phyloP scores from a whole-genome alignment of 2,113 vertebrate genomes.

The Pteronura brasiliensis region DNA sequence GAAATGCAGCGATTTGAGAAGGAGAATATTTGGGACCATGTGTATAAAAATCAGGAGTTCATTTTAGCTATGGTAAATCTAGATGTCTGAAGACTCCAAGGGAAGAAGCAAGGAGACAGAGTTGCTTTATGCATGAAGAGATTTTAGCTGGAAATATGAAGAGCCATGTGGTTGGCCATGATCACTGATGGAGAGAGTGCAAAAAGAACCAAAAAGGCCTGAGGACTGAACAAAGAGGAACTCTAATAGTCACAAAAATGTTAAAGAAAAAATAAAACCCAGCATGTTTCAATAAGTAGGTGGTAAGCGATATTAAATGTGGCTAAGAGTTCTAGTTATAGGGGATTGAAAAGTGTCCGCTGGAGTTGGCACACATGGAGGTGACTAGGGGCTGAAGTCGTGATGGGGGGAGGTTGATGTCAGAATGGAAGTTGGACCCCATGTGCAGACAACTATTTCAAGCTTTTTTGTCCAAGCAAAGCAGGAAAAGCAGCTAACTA shows the following conservation, averaged over 20 bases:
- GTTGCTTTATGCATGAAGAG: not conserved
- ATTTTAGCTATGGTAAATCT: not conserved
- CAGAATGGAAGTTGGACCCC: not conserved
- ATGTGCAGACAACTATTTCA: not conserved
- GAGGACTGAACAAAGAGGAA: not conserved
- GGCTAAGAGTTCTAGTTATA: not conserved
- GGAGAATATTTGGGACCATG: not conserved
- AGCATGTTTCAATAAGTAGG: not conserved
- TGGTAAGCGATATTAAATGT: not conserved
- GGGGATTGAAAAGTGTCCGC: not conserved
- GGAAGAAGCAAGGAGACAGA: not conserved
- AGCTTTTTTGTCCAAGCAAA: not conserved
- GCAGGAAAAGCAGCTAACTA: not conserved
- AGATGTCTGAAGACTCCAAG: not conserved
- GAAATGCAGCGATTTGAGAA: not conserved
- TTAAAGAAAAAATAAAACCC: not conserved
- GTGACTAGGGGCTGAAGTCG: not conserved
- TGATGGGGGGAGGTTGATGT: not conserved
- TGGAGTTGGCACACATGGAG: not conserved
- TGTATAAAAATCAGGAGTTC: not conserved
- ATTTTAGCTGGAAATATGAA: not conserved
- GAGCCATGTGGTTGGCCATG: not conserved
- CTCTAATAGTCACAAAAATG: not conserved
- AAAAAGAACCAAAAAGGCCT: not conserved
- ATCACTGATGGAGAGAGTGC: not conserved